Base-by-base conservation (phyloP, 2,888 invertebrate species). In the Trichogramma dendrolimi region DNA sequence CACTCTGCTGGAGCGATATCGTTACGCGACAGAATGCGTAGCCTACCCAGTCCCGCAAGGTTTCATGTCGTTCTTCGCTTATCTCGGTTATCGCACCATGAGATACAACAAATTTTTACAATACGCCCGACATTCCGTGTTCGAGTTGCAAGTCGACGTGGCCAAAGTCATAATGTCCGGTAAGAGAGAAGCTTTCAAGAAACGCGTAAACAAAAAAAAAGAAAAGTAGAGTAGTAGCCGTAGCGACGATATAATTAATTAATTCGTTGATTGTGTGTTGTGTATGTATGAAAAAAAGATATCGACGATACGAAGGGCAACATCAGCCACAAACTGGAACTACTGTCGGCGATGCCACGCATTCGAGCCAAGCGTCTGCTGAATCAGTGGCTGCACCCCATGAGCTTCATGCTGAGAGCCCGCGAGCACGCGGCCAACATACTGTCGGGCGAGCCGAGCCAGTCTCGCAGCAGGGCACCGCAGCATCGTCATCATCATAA, bases 41-140 rank as follows among this genome's bases (percentile, higher is more conserved):
- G 92, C 91, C 42, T 94, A 89, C 78, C 91, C 91, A 0, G 79
- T 92, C 67, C 93, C 94, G 8, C 89, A 91, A 73, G 94, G 94
- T 10, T 94, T 94, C 78, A 88, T 90, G 14, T 92, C 94, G 4
- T 94, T 93, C 82, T 91, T 94, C 78, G 90, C 93, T 3, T 92
- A 91, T 78, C 83, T 94, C 58, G 94, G 92, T 1, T 92, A 91
- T 79, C 84, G 89, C 70, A 87, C 90, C 39, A 80, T 94, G 67
- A 84, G 86, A 41, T 91, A 89, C 79, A 85, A 88, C 67, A 85
- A 88, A 75, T 94, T 94, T 78, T 79, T 91, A 71, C 93, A 93
- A 78, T 92, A 93, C 78, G 88, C 92, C 61, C 87, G 89, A 70
- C 83, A 89, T 71, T 89, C 91, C 75, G 92, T 93, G 50, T 89